Evolutionary conservation across 2,797 vertebrate genomes (phyloP).

Genomic region (Rhynchonycteris naso): DNA sequence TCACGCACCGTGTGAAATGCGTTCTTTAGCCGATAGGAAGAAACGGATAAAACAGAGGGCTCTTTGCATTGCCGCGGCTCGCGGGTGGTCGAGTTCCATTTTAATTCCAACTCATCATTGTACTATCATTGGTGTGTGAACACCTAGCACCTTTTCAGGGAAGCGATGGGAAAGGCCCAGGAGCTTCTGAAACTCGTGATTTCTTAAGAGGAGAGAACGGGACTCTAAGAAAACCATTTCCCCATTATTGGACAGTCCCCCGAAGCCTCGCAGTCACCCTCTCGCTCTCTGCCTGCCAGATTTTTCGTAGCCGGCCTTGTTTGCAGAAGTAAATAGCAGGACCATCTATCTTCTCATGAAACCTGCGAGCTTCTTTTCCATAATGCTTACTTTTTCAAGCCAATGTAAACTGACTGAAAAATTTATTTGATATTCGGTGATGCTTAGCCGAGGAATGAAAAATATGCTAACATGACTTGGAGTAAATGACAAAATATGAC

Average conservation of each 20-base stretch:
- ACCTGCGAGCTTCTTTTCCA: constrained; percentile 63
- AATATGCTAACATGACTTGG: neutral
- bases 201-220: constrained; percentile 18
- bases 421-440: constrained; percentile 62
- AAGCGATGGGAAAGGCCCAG: neutral
- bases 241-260: constrained; percentile 50
- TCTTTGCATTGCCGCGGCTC: neutral
- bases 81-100: neutral
- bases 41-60: neutral
- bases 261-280: neutral
- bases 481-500: constrained; percentile 50
- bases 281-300: neutral
- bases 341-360: constrained; percentile 53
- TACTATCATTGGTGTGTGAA: neutral
- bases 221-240: neutral
- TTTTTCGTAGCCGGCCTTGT: neutral
- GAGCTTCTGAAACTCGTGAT: neutral
- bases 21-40: neutral
- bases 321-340: constrained; percentile 64
- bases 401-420: constrained; percentile 60
- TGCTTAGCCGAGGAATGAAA: constrained; percentile 41
- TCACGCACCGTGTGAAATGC: neutral
- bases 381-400: constrained; percentile 71
- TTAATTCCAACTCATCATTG: constrained; percentile 1
- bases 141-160: neutral